A percentile compares a stretch with the other conserved stretches of the same genome.
Evolutionary conservation across 2,113 vertebrate species (phyloP).

Genomic region (Trachemys scripta): DNA sequence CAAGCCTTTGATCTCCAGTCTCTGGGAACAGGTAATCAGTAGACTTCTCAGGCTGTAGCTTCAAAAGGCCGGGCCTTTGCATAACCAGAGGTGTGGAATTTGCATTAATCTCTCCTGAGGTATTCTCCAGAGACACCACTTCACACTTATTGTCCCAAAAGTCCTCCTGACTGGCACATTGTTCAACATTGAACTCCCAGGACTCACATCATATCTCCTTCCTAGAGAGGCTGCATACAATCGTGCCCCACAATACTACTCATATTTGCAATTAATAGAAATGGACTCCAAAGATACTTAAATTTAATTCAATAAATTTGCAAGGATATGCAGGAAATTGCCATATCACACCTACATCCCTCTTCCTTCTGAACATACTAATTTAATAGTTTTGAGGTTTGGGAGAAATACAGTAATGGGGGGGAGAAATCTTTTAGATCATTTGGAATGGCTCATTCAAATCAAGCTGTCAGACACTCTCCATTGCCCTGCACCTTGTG

Average conservation of each 20-base stretch:
- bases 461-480: not conserved
- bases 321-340: not conserved
- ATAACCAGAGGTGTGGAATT: not conserved
- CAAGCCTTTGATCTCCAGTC: not conserved
- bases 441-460: not conserved
- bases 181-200: not conserved
- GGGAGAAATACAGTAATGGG: too few species aligned
- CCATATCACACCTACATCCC: not conserved
- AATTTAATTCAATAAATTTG: not conserved
- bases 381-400: not conserved
- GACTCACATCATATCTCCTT: not conserved
- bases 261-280: not conserved
- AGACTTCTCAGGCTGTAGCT: not conserved
- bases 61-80: not conserved
- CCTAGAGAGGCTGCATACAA: not conserved
- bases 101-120: not conserved
- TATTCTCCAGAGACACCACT: not conserved
- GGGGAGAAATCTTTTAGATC: not conserved
- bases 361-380: not conserved
- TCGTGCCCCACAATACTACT: not conserved
- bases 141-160: not conserved
- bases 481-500: not conserved
- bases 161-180: not conserved
- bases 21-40: not conserved
- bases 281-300: too few species aligned